These are phyloP conservation scores for Coremacera marginata DNA, from an alignment of 2,888 invertebrate species.

Conservation along the genomic window DNA sequence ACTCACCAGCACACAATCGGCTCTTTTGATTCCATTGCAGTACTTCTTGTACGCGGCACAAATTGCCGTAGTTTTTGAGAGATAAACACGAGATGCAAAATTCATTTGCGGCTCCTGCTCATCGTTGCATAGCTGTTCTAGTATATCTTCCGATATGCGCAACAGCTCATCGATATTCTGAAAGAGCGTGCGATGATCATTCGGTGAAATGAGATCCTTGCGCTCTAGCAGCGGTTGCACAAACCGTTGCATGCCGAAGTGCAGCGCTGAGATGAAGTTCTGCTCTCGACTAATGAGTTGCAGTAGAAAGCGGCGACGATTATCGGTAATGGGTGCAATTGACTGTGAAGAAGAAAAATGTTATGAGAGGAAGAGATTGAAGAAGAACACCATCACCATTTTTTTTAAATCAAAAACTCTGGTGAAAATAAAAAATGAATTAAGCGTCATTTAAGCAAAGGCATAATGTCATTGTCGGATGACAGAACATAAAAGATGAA, in stretches of 20 bases:
- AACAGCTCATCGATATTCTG: constrained; percentile 87
- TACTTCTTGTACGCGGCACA: constrained; percentile 85
- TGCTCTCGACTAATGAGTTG: constrained; percentile 83
- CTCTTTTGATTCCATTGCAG: constrained; percentile 85
- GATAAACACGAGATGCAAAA: constrained; percentile 78
- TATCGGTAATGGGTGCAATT: constrained; percentile 69
- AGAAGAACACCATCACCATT: neutral
- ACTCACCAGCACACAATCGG: constrained; percentile 83
- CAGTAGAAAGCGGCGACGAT: constrained; percentile 79
- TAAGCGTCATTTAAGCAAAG: no score
- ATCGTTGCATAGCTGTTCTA: constrained; percentile 80
- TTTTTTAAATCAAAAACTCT: no score
- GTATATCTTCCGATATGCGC: constrained; percentile 83
- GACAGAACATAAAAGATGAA: no score
- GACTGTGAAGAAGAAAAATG: constrained; percentile 61
- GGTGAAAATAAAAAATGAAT: no score
- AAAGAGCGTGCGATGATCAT: constrained; percentile 84
- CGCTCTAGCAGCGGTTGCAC: constrained; percentile 81
- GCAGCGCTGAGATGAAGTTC: constrained; percentile 81
- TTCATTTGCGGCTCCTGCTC: constrained; percentile 80
- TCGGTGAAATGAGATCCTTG: constrained; percentile 80
- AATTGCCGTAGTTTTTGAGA: constrained; percentile 80
- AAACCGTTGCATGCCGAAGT: constrained; percentile 84
- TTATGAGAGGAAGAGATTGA: constrained; percentile 16
- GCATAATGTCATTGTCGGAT: no score